Evolutionary conservation across 30 jellyfish, hydroid and myxozoan genomes (phyloP).

Genomic region (Cassiopea andromeda): DNA sequence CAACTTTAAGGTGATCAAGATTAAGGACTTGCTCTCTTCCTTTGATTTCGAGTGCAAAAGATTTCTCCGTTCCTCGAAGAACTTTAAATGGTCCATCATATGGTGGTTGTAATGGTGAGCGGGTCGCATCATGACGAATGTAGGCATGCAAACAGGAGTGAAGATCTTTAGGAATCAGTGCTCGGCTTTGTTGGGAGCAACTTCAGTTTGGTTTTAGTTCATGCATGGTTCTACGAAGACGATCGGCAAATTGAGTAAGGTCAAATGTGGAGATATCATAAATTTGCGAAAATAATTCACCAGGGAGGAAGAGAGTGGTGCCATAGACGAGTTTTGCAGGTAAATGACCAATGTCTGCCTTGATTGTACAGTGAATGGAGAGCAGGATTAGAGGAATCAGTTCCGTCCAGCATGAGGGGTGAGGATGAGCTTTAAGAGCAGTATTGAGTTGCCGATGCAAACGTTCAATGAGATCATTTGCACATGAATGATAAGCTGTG

Average conservation of each 20-base stretch:
- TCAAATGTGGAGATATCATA: background rate
- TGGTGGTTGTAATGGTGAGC: background rate
- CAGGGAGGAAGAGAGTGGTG: background rate
- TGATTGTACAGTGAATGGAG: slow-evolving; percentile 49
- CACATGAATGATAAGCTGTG: slow-evolving; percentile 24
- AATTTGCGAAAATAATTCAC: background rate
- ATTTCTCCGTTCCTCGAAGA: background rate
- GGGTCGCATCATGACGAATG: background rate
- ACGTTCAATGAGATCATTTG: slow-evolving; percentile 27
- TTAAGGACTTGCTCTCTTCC: background rate
- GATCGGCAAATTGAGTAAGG: background rate
- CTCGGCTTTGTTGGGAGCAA: background rate
- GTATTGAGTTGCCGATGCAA: slow-evolving; percentile 55
- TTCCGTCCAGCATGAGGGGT: slow-evolving; percentile 11
- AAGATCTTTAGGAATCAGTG: background rate
- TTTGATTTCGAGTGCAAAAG: background rate
- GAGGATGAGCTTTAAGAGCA: slow-evolving; percentile 29
- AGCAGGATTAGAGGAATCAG: slow-evolving; percentile 27
- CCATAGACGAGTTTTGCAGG: background rate
- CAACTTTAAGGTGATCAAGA: background rate
- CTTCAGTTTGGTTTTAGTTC: background rate
- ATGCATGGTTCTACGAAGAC: background rate
- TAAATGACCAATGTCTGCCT: background rate
- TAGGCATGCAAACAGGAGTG: background rate
- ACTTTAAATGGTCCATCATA: background rate